Base-by-base conservation (phyloP, 2,113 vertebrate genomes). In the Puntigrus tetrazona region DNA sequence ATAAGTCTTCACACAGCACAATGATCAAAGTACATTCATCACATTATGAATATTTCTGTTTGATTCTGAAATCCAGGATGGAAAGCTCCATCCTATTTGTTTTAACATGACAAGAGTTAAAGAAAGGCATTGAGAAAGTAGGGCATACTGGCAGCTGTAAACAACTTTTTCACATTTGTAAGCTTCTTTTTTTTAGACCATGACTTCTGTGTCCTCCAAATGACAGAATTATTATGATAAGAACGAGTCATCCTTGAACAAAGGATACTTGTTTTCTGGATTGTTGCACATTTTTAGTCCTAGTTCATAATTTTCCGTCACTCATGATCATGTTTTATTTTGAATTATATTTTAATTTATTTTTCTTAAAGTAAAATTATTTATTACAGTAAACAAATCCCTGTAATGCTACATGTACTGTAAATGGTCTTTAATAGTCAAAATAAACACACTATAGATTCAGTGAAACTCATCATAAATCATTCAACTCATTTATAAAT, bases 161-260 rank as follows among this genome's bases (percentile, higher is more conserved):
- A 29, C 10, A 22, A 45, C 5, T 29, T 65, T 20, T 80, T 45
- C 14, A 47, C 4, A 27, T 63, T 61, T 78, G n/a, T 8, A 9
- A 79, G 11, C 36, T 4, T 29, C 9, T 16, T 34, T 34, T n/a
- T 45, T 67, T 78, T 1, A 84, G 82, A 47, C 59, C 27, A 0
- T 63, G 41, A 67, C 25, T 22, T 80, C 59, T 22, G 41, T 47
- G 59, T 22, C 78, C 78, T 80, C 43, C 27, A 80, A 67, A 67
- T 78, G 55, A 63, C 77, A 78, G 77, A 78, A 63, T 47, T 80
- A 47, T 31, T 14, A 29, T 65, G 78, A 63, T 67, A 67, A 80
- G 78, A 67, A 67, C 0, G 59, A 67, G 34, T 34, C 18, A 80
- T 67, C 59, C 78, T 80, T 67, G 59, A 47, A 67, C 41, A 47